Conservation (phyloP, 53 echinoderm and acorn worm species). For the Holothuria leucospilota region DNA sequence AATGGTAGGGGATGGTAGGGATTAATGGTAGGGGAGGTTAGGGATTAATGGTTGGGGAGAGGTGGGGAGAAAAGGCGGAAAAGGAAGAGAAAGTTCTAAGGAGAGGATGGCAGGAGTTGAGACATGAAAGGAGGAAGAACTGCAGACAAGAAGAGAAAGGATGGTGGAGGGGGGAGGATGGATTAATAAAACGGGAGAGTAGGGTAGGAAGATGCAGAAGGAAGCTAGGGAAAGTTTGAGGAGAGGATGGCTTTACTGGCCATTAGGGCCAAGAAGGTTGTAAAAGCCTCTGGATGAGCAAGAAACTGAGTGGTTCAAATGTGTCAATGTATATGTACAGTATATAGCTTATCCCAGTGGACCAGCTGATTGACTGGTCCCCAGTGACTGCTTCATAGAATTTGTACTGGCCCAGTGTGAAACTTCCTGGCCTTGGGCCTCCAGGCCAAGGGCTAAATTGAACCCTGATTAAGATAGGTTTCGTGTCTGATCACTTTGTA, state of each 20-base stretch:
- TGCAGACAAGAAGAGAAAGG: slow-evolving; percentile 34
- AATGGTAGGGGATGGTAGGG: not conserved
- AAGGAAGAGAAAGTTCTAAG: not conserved
- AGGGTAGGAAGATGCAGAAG: slow-evolving; percentile 43
- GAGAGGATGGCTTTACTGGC: not conserved
- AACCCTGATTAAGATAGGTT: too few relatives aligned
- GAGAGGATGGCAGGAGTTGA: not conserved
- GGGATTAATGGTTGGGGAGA: not conserved
- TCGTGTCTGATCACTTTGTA: too few relatives aligned
- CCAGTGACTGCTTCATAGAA: too few relatives aligned
- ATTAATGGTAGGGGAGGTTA: not conserved
- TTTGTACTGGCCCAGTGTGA: too few relatives aligned
- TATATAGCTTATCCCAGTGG: too few relatives aligned
- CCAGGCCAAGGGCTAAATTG: too few relatives aligned
- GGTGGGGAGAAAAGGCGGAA: not conserved
- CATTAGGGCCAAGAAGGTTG: too few relatives aligned
- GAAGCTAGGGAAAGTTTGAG: not conserved
- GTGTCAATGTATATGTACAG: too few relatives aligned
- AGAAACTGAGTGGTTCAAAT: too few relatives aligned
- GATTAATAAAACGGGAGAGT: slow-evolving; percentile 25
- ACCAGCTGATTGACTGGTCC: too few relatives aligned
- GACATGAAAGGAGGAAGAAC: not conserved
- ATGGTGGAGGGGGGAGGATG: not conserved
- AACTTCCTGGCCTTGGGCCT: too few relatives aligned
- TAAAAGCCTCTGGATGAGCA: too few relatives aligned